Conservation (phyloP, 2,888 invertebrate genomes). For the Tiliacea citrago region DNA sequence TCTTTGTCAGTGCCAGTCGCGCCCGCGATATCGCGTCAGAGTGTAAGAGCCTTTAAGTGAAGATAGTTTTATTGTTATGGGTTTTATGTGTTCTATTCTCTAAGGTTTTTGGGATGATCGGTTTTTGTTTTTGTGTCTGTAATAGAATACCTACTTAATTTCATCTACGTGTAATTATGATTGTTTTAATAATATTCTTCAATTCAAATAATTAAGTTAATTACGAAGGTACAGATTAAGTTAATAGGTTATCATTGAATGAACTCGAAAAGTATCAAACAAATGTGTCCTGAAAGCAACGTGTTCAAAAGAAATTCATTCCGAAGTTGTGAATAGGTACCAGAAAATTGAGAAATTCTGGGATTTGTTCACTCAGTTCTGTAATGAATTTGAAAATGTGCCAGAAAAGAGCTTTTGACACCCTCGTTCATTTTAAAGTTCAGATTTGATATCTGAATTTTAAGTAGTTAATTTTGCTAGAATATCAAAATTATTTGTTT, state of each 20-base stretch:
- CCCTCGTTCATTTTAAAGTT: not conserved
- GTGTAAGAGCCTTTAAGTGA: too few relatives aligned
- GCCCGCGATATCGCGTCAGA: too few relatives aligned
- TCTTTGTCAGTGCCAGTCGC: too few relatives aligned
- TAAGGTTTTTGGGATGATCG: not conserved
- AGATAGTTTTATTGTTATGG: not conserved
- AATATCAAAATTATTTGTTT: not conserved
- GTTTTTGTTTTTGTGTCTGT: not conserved
- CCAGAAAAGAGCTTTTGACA: slow-evolving; percentile 16
- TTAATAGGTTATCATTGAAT: not conserved
- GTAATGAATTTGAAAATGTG: slow-evolving; percentile 34
- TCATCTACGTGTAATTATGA: not conserved
- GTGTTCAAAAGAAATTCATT: slow-evolving; percentile 18
- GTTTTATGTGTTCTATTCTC: not conserved
- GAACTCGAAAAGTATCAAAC: not conserved
- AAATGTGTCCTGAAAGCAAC: not conserved
- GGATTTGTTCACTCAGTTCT: slow-evolving; percentile 11
- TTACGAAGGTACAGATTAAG: not conserved
- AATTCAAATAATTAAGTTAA: not conserved
- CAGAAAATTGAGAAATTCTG: slow-evolving; percentile 4
- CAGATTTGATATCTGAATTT: slow-evolving; percentile 5
- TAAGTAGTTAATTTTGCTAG: slow-evolving; percentile 23
- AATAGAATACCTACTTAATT: not conserved
- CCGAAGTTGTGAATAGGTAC: slow-evolving; percentile 12
- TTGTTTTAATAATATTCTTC: too few relatives aligned